Base-by-base conservation (phyloP, 1,140 invertebrate species). In the Drosophila mayri region DNA sequence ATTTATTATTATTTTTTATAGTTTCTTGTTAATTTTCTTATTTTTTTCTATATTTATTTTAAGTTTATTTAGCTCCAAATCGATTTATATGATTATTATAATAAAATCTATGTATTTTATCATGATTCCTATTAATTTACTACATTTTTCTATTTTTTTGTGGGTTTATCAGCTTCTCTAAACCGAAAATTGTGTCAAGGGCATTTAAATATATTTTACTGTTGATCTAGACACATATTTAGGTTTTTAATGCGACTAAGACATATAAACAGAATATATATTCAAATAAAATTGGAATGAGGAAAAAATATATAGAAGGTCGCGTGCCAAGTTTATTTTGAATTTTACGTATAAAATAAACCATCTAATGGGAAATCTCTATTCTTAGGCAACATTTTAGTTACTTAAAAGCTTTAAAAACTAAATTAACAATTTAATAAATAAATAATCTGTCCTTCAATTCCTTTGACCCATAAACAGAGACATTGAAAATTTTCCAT, bases 321-420 rank as follows among this genome's bases (percentile, higher is more conserved):
- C 82, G 62, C 74, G 82, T 87, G 79, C 78, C 79, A 82, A 86
- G 75, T 76, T 79, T 60, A 67, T 66, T 79, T 80, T 12, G 44
- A 46, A 46, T 44, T 35, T 52, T 35, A 30, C 16, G 55, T 16
- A 41, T 50, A 22, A 37, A 50, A 58, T 18, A 16, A 20, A 20
- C 28, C 32, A 54, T 37, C 5, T 54, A 62, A 62, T 43, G 50
- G 20, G 50, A 54, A n/a, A 54, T 22, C 20, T 16, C 11, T 38
- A 46, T 37, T 49, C 30, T n/a, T 50, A 22, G 35, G 2, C 20
- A 44, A 1, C 6, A 18, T 9, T 35, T 30, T 0, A 32, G 28
- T 67, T 57, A 28, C 18, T 49, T 9, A 40, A 63, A 32, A 22
- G 4, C 28, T 37, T 37, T 11, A 35, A 32, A 22, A 12, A 0